Conservation (phyloP, 2,797 vertebrate species). For the Myoxocephalus aenaeus region DNA sequence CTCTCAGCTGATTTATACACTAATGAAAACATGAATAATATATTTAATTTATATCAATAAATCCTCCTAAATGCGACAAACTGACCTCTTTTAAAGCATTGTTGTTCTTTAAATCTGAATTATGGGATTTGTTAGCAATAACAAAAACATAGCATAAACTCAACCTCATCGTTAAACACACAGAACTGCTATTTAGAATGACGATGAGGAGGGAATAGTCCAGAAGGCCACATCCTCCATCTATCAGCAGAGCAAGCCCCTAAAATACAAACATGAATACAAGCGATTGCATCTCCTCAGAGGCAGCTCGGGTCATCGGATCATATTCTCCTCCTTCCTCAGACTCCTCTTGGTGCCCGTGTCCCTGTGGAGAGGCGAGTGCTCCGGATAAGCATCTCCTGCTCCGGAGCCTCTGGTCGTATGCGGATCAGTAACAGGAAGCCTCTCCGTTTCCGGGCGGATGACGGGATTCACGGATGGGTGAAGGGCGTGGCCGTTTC, state of each 20-base stretch:
- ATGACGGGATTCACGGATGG: conserved; percentile 39
- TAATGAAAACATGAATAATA: too few species aligned
- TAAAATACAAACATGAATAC: conserved; percentile 12
- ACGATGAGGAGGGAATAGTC: neutral
- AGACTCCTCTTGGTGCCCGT: conserved; percentile 30
- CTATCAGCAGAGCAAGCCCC: conserved; percentile 2
- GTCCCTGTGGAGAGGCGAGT: conserved; percentile 61
- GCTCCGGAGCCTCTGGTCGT: conserved; percentile 57
- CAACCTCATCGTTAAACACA: neutral
- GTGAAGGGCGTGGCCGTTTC: conserved; percentile 42
- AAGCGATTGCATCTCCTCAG: conserved; percentile 9
- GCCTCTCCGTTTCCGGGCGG: conserved; percentile 29
- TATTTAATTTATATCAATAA: too few species aligned
- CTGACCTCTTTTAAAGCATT: too few species aligned
- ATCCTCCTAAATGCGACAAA: too few species aligned
- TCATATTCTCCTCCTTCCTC: conserved; percentile 44
- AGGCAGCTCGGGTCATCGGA: conserved; percentile 5
- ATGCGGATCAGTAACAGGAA: conserved; percentile 64
- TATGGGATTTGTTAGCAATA: neutral
- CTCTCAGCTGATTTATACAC: too few species aligned
- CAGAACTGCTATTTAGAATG: neutral
- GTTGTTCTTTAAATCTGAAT: neutral
- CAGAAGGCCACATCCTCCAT: neutral
- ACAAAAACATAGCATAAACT: neutral
- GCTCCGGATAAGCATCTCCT: conserved; percentile 74